Evolutionary conservation across 2,113 vertebrate species (phyloP), one percentile per base, ranked within the genome.

Genomic region (Pollachius pollachius): DNA sequence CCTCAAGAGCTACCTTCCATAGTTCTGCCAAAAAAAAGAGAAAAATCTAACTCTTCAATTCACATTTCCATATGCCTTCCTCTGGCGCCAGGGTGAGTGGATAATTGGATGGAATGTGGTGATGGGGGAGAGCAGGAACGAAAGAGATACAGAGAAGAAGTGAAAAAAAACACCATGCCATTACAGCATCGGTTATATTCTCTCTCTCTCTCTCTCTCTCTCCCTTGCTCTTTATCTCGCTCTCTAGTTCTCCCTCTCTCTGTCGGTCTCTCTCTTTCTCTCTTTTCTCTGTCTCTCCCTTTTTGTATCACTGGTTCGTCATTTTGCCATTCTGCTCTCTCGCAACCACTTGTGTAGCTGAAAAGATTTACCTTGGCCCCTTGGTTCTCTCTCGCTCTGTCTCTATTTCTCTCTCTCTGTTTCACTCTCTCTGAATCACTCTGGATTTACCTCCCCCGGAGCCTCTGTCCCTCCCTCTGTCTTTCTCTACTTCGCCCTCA

Each of bases 61-160:
- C 91, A 90, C 89, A 92, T 92, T 92, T 92, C 90, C 89, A 91
- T 92, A 90, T 90, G 37, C 89, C 88, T 89, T 88, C 84, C 88
- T 90, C 85, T 90, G 90, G 90, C 86, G 86, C 88, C 89, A 88
- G 80, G 79, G 80, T 91, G 89, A 93, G 92, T 90, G 90, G 91
- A 92, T 93, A 92, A 93, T 93, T 93, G 89, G 90, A 86, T 89
- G 89, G 88, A 92, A 92, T 90, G 88, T 84, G 89, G 88, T 90
- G 85, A 90, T 75, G 86, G 87, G 84, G 88, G 90, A 81, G 27
- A 89, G 89, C 84, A 86, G 79, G 81, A 81, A 83, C 84, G 89
- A 91, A 85, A 89, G 83, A 81, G 90, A 90, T 86, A 89, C 84
- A 86, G 85, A 88, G 89, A 88, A 85, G 78, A 77, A 82, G 68